Percentiles rank a stretch among this genome's conserved stretches.
Conservation (phyloP, 2,113 vertebrate genomes). For the Scalopus aquaticus region DNA sequence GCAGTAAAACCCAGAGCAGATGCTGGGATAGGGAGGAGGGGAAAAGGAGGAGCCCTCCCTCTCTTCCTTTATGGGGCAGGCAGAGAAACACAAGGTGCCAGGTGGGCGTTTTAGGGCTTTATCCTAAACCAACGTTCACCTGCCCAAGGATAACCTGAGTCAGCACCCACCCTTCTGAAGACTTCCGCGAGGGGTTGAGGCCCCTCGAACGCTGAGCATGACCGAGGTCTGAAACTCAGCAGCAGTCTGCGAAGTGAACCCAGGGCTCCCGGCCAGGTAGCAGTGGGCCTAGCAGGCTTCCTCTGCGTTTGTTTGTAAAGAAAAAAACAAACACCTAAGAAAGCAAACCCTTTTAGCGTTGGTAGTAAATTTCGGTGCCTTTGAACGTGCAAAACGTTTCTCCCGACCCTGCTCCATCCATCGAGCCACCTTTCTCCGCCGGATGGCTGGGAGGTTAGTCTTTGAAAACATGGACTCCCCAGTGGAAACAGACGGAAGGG, state of each 20-base stretch:
- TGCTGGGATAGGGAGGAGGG: conserved; percentile 37
- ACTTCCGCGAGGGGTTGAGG: background rate
- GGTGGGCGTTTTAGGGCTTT: background rate
- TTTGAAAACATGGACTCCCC: background rate
- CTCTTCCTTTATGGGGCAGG: background rate
- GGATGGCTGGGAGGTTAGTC: background rate
- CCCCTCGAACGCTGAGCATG: background rate
- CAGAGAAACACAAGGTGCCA: background rate
- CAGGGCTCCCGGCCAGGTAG: background rate
- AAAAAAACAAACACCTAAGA: background rate
- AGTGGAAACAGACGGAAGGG: background rate
- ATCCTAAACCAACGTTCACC: background rate
- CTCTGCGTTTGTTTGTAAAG: background rate
- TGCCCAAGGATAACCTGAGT: background rate
- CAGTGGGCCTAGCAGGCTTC: background rate
- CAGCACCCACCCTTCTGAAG: background rate
- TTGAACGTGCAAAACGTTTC: background rate
- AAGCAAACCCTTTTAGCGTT: background rate
- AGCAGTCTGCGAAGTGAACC: background rate
- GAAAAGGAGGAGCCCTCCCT: background rate
- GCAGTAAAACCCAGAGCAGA: conserved; percentile 57
- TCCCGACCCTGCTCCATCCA: background rate
- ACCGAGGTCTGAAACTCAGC: conserved; percentile 29
- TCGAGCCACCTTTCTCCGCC: background rate
- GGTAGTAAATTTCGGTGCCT: background rate